A percentile compares a stretch with the other conserved stretches of the same genome.
These are phyloP conservation scores for Nipponacmea schrenckii DNA, from an alignment of 2,888 invertebrate genomes.

Conservation along the genomic window DNA sequence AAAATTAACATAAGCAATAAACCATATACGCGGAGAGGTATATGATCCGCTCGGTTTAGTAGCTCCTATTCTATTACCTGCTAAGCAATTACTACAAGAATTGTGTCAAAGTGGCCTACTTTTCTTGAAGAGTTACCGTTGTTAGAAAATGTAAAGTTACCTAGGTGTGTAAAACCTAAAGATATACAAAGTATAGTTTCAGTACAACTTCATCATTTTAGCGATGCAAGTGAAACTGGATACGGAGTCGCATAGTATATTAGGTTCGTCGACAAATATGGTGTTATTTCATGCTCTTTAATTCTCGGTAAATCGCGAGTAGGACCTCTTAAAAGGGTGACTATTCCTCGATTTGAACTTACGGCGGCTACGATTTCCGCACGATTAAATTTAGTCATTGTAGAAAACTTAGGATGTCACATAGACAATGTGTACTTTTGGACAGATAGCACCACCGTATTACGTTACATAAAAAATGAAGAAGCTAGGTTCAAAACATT, in stretches of 20 bases:
- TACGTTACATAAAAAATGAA: constrained; percentile 15
- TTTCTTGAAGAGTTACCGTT: neutral
- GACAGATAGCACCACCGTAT: constrained; percentile 8
- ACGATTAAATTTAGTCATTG: neutral
- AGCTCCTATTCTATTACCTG: constrained; percentile 9
- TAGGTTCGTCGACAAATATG: neutral
- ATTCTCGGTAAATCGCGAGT: constrained; percentile 12
- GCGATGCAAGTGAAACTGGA: constrained; percentile 13
- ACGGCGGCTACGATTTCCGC: constrained; percentile 10
- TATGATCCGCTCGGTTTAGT: constrained; percentile 18
- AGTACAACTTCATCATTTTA: constrained; percentile 7
- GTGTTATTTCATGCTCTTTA: constrained; percentile 3
- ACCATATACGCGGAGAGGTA: constrained; percentile 11
- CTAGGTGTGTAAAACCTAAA: neutral
- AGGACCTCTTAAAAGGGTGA: constrained; percentile 5
- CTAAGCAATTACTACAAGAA: constrained; percentile 13
- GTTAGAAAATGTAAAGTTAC: neutral
- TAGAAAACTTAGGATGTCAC: neutral
- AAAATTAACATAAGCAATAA: neutral
- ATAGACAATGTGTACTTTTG: constrained; percentile 5
- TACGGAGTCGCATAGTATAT: constrained; percentile 12
- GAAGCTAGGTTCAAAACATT: constrained; percentile 18
- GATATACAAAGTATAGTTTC: neutral
- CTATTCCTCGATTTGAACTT: constrained; percentile 17
- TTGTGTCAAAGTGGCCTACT: neutral